Evolutionary conservation across 2,888 invertebrate genomes (phyloP).

Genomic region (Cerastoderma edule): DNA sequence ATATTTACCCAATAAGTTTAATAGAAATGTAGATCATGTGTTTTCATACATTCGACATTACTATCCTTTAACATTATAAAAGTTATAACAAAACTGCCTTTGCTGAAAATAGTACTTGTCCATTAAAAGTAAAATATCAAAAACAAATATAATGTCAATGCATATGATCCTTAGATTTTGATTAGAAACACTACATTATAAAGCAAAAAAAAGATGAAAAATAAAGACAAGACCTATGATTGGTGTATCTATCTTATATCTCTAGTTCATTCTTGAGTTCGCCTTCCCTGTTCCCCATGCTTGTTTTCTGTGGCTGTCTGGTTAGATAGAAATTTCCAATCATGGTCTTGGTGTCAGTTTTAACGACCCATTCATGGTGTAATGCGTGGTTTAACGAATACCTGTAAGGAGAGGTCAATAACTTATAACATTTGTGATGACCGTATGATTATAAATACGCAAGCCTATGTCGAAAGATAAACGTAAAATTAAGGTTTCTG

Average conservation of each 20-base stretch:
- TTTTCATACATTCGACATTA: no score
- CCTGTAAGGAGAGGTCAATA: constrained; percentile 46
- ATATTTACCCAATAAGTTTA: no score
- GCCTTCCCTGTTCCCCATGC: constrained; percentile 60
- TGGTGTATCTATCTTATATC: not conserved
- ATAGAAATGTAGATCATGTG: no score
- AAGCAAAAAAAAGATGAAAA: not conserved
- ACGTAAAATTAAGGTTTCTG: no score
- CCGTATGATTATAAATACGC: no score
- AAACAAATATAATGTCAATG: not conserved
- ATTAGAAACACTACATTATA: not conserved
- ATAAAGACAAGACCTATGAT: not conserved
- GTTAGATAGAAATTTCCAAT: constrained; percentile 80
- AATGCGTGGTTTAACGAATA: constrained; percentile 71
- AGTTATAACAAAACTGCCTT: no score
- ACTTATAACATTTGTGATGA: no score
- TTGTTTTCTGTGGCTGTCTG: constrained; percentile 75
- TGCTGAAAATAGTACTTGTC: no score
- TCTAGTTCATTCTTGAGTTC: constrained; percentile 37
- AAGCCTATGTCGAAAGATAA: no score
- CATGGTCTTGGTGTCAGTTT: constrained; percentile 61
- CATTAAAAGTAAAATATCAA: not conserved
- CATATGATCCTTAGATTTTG: not conserved
- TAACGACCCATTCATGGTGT: constrained; percentile 68
- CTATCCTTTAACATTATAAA: no score